phyloP scores from a whole-genome alignment of 2,113 vertebrate genomes.

The Gambusia affinis region DNA sequence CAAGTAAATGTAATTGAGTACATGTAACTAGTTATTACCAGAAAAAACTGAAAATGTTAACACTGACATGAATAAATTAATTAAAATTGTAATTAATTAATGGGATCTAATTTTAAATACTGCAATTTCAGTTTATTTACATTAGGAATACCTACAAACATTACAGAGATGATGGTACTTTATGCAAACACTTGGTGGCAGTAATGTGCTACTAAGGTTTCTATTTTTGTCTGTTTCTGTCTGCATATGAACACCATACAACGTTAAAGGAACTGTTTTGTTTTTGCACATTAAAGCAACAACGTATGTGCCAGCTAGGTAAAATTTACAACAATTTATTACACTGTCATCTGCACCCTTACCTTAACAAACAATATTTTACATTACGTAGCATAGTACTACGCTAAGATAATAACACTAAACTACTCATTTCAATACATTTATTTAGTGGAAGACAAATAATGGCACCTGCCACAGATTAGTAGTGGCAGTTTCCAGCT shows the following conservation, averaged over 20 bases:
- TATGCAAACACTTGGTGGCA: constrained; percentile 48
- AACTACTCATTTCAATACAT: too few species aligned
- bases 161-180: not conserved
- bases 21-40: too few species aligned
- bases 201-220: constrained; percentile 9
- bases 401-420: not conserved
- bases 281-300: not conserved
- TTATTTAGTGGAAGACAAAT: too few species aligned
- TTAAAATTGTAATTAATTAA: not conserved
- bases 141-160: not conserved
- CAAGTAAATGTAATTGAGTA: too few species aligned
- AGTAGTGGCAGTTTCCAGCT: too few species aligned
- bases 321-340: too few species aligned
- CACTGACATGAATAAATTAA: too few species aligned
- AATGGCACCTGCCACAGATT: too few species aligned
- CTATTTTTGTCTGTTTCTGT: not conserved
- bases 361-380: too few species aligned
- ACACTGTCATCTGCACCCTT: not conserved
- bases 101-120: not conserved
- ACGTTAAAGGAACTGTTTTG: not conserved
- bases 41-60: too few species aligned
- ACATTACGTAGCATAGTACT: not conserved
- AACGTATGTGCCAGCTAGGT: not conserved
- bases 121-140: not conserved
- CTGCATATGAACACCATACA: not conserved